Conservation (phyloP, 1,140 invertebrate genomes). For the Drosophila orosa region DNA sequence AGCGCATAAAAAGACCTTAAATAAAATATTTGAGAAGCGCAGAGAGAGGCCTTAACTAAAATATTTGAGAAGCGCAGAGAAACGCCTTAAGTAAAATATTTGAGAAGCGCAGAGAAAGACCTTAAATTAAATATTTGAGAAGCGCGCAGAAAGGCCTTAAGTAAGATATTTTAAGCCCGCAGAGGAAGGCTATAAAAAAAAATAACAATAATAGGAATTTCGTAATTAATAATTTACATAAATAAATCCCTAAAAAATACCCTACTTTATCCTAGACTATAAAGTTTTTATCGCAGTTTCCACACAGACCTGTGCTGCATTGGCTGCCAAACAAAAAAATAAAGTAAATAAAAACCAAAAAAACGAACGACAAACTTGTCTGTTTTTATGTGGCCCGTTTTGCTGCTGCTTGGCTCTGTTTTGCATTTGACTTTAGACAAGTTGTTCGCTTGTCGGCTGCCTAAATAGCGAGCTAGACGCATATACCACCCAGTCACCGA, state of each 20-base stretch:
- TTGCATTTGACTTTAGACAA: conserved; percentile 15
- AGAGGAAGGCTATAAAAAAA: neutral
- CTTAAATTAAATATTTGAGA: neutral
- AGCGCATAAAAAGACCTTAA: neutral
- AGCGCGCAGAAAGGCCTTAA: neutral
- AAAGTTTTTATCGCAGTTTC: neutral
- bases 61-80: neutral
- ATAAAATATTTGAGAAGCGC: neutral
- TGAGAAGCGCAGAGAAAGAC: neutral
- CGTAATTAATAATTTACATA: neutral
- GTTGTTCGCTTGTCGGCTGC: conserved; percentile 14
- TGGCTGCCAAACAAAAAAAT: neutral
- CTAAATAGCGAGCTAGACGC: conserved; percentile 8
- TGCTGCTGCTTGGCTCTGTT: conserved; percentile 12
- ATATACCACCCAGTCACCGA: neutral
- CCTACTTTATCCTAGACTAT: neutral
- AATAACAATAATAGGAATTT: neutral
- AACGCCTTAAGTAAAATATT: neutral
- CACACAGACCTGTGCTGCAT: neutral
- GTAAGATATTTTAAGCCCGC: neutral
- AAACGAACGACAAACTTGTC: neutral
- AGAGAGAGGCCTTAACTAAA: neutral
- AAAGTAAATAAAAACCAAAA: neutral
- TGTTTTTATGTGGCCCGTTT: conserved; percentile 6
- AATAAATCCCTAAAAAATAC: neutral